Evolutionary conservation across 2,797 vertebrate species (phyloP), one percentile per base, ranked within the genome.

Genomic region (Anas capensis): DNA sequence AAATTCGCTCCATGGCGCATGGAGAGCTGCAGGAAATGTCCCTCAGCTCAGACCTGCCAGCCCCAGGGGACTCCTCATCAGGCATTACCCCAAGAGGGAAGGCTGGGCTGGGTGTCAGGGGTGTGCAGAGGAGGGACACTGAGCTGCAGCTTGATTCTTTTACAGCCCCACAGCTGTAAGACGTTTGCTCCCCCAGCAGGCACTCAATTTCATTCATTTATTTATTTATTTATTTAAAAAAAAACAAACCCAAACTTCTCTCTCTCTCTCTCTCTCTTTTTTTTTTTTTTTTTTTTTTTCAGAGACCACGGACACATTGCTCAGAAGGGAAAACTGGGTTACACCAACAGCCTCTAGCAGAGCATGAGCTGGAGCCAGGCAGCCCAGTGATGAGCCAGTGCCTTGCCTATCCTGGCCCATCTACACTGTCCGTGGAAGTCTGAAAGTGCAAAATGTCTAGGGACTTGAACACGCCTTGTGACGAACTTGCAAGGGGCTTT

Each of bases 341-440:
- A 4, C 3, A 34, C 2, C 23, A 53, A 33, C 19, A 2, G 0
- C 13, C 54, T 60, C 31, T 56, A 66, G 34, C 17, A 65, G 49
- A n/a, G 38, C 60, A 73, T 65, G 31, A 58, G 29, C 20, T 46
- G 46, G 38, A 75, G 81, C 21, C 36, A 14, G 5, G 26, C 51
- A 6, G 1, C 19, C 14, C 40, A 56, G 23, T 11, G 21, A 38
- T 49, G 48, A 58, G 16, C 13, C 33, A 26, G 26, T 8, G 14
- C 27, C 24, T 69, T 54, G 19, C 64, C 20, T 31, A 48, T 29
- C 38, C 48, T 20, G 34, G 6, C 11, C 69, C 54, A 44, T 20
- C 26, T 19, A 29, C 3, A 2, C 15, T 0, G 0, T 16, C 42
- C 1, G 1, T 10, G 38, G 26, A 75, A 51, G 60, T 8, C 21